These are phyloP conservation scores for Apotomis capreana DNA, from an alignment of 2,888 invertebrate genomes.

Conservation along the genomic window DNA sequence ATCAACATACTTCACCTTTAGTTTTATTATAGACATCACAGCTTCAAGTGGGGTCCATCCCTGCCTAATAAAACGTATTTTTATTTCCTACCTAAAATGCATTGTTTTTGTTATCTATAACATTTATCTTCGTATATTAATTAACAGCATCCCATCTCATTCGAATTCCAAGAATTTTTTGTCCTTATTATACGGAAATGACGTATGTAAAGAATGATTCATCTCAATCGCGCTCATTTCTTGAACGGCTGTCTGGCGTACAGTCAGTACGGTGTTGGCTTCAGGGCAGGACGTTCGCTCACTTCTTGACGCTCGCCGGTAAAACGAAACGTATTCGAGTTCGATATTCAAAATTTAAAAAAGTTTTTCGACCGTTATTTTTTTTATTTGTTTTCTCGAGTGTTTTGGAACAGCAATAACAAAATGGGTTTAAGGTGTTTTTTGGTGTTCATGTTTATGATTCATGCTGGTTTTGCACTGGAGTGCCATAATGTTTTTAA, in stretches of 20 bases:
- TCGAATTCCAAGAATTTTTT: not conserved
- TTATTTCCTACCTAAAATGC: not conserved
- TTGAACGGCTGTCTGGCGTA: not conserved
- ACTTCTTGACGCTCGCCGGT: conserved; percentile 55
- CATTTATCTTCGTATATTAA: not conserved
- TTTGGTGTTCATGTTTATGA: conserved; percentile 62
- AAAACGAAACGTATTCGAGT: conserved; percentile 20
- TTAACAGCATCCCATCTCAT: not conserved
- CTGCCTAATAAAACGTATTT: too few species aligned
- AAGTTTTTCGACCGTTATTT: not conserved
- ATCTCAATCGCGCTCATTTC: conserved; percentile 16
- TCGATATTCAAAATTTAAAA: conserved; percentile 18
- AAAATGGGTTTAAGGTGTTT: conserved; percentile 65
- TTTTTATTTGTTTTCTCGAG: not conserved
- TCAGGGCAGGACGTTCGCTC: conserved; percentile 58
- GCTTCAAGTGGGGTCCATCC: too few species aligned
- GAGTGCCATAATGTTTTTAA: conserved; percentile 50
- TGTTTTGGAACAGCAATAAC: conserved; percentile 43
- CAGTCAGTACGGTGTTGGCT: conserved; percentile 59
- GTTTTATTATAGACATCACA: too few species aligned
- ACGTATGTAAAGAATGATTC: conserved; percentile 12
- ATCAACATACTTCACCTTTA: too few species aligned
- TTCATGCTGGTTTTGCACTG: conserved; percentile 61
- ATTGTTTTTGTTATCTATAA: not conserved
- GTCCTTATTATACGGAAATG: not conserved